Percentiles rank a stretch among this genome's conserved stretches.
Conservation (phyloP, 2,888 invertebrate genomes). For the Nysson spinosus region DNA sequence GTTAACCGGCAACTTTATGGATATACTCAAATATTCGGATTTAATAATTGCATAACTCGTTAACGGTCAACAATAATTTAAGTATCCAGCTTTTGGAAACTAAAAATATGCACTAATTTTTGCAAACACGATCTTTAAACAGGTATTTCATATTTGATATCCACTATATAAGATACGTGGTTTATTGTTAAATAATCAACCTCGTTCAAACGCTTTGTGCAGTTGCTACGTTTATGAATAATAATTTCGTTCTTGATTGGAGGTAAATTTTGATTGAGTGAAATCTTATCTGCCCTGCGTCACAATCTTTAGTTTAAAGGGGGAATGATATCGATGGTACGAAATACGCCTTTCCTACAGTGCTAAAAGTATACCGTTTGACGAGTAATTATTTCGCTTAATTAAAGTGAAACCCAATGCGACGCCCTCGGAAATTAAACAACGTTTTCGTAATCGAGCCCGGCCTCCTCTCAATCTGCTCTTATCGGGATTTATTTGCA, state of each 20-base stretch:
- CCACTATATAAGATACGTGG: no score
- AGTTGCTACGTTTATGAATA: no score
- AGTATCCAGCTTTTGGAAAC: no score
- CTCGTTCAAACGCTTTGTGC: no score
- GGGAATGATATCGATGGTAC: constrained; percentile 31
- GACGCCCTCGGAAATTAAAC: constrained; percentile 54
- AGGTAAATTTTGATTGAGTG: constrained; percentile 32
- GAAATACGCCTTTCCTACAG: constrained; percentile 40
- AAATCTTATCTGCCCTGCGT: constrained; percentile 35
- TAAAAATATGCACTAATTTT: no score
- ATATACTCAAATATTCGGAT: no score
- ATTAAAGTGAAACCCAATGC: constrained; percentile 67
- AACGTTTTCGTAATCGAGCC: constrained; percentile 56
- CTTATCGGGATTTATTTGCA: constrained; percentile 47
- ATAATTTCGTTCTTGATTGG: not conserved
- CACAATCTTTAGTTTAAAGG: not conserved
- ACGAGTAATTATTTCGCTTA: constrained; percentile 69
- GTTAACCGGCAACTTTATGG: no score
- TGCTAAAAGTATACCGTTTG: constrained; percentile 43
- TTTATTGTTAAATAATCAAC: no score
- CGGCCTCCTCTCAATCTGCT: constrained; percentile 18
- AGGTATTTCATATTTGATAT: no score
- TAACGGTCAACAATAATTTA: no score
- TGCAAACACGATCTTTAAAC: no score
- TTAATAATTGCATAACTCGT: no score